Base-by-base conservation (phyloP, 1,140 invertebrate species). In the Drosophila simulans region DNA sequence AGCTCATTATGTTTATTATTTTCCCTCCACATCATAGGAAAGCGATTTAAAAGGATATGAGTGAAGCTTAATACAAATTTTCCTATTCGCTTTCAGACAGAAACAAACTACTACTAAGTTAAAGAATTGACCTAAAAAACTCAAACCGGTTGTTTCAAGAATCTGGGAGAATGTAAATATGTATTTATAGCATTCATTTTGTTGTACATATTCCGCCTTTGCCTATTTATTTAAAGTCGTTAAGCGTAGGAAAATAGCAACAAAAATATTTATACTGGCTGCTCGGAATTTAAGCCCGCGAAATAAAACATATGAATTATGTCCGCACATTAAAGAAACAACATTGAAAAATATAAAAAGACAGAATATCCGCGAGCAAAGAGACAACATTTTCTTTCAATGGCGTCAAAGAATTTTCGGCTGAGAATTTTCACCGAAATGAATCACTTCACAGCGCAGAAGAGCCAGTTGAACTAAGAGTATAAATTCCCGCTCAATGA, bases 301-400 rank as follows among this genome's bases (percentile, higher is more conserved):
- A 88, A 89, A 88, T 88, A 89, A 88, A 88, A 89, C 83, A 88
- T 77, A 89, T 88, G 83, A 88, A 83, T 89, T 88, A 88, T 88
- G 84, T 71, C 64, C 66, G 60, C 57, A 72, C 65, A 65, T 68
- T 69, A 73, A 77, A 60, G 73, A 60, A 56, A 77, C 75, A 54
- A 69, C 42, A 64, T 51, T 42, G 63, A 69, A 51, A 40, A 31
- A 46, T 34, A 46, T 37, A 59, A 35, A 34, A 25, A 63, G 10
- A 51, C 51, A 63, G 11, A 45, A 56, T 40, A 42, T 12, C 42
- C 15, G 48, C 31, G 22, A 12, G 46, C 52, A 34, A 22, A 48
- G 43, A 45, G 13, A 45, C 27, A 22, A 62, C 25, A 42, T 49
- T 62, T 66, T 49, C 62, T 62, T 62, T 66, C 65, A 39, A 70